Conservation (phyloP, 2,113 vertebrate species). For the Sinocyclocheilus maitianheensis region DNA sequence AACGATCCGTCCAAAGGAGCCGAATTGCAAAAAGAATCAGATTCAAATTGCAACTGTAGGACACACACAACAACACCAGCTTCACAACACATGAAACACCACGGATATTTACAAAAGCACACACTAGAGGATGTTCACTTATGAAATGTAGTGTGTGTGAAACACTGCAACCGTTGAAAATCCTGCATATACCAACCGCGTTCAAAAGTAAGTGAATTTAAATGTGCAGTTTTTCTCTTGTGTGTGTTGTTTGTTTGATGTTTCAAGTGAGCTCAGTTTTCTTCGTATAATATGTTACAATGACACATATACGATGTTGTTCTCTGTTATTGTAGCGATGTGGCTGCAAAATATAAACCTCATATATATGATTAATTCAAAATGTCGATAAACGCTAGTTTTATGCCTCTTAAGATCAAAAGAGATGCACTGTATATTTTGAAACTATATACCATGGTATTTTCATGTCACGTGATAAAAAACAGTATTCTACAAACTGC, state of each 20-base stretch:
- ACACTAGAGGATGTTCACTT: neutral
- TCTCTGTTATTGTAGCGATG: neutral
- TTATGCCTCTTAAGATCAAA: neutral
- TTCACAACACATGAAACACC: neutral
- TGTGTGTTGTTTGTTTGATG: neutral
- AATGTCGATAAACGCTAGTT: neutral
- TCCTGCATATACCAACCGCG: neutral
- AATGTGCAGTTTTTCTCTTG: neutral
- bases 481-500: neutral
- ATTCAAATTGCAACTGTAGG: neutral
- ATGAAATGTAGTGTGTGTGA: neutral
- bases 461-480: neutral
- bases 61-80: neutral
- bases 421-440: neutral
- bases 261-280: neutral
- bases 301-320: neutral
- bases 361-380: neutral
- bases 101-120: neutral
- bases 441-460: neutral
- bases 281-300: neutral
- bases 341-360: neutral
- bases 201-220: conserved; percentile 1
- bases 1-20: neutral
- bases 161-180: neutral
- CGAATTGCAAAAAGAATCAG: neutral